Evolutionary conservation across 2,888 invertebrate genomes (phyloP).

Genomic region (Drosophila lacicola): DNA sequence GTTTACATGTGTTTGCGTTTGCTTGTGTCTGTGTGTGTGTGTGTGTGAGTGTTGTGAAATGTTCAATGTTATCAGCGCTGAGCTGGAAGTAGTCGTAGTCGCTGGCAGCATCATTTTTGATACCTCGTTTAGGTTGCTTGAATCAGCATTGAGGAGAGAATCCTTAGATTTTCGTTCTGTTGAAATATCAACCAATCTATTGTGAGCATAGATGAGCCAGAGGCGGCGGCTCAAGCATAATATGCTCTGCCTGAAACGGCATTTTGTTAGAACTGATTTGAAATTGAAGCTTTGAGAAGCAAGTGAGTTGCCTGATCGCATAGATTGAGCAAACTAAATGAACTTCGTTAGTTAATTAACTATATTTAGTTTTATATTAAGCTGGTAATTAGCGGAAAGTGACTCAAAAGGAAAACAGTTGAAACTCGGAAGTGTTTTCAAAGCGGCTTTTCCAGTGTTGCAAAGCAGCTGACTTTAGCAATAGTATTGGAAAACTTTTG

Average conservation of each 20-base stretch:
- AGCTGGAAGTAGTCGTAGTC: background rate
- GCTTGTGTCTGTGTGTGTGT: background rate
- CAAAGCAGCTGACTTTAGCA: too few relatives aligned
- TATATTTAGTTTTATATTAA: too few relatives aligned
- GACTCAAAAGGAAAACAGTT: too few relatives aligned
- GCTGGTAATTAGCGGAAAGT: too few relatives aligned
- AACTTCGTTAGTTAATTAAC: background rate
- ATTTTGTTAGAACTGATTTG: background rate
- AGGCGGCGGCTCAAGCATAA: background rate
- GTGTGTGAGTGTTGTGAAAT: conserved; percentile 4
- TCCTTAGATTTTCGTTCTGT: too few relatives aligned
- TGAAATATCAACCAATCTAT: background rate
- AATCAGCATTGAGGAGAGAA: too few relatives aligned
- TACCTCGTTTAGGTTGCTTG: too few relatives aligned
- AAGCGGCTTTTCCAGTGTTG: too few relatives aligned
- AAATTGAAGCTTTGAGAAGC: background rate
- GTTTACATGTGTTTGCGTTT: background rate
- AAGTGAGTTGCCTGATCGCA: background rate
- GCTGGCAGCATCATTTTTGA: too few relatives aligned
- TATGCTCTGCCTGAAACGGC: background rate
- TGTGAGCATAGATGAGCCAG: too few relatives aligned
- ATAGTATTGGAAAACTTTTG: too few relatives aligned
- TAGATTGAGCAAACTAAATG: conserved; percentile 4
- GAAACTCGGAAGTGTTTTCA: too few relatives aligned
- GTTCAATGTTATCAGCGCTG: background rate